Conservation (phyloP, 2,797 vertebrate species). For the Botia kubotai region DNA sequence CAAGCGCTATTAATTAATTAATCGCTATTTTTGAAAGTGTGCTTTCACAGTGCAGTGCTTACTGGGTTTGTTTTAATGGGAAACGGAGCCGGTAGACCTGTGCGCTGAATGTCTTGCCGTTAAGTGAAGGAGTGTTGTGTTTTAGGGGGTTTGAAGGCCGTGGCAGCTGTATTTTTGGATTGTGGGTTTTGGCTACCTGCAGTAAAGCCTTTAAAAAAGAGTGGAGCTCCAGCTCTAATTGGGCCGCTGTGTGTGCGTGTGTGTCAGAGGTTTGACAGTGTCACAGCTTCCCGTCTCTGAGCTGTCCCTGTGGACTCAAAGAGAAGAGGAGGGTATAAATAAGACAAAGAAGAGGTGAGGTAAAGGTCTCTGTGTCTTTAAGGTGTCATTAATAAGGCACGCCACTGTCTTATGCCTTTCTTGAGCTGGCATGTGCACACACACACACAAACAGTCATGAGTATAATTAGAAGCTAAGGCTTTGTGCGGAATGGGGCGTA, state of each 20-base stretch:
- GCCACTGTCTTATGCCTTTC: constrained; percentile 12
- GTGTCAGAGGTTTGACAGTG: constrained; percentile 35
- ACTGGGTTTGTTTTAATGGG: not conserved
- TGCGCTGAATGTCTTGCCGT: not conserved
- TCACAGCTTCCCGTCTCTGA: constrained; percentile 28
- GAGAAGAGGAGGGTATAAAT: not conserved
- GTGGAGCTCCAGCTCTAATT: constrained; percentile 49
- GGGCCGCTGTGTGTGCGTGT: constrained; percentile 42
- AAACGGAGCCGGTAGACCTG: constrained; percentile 1
- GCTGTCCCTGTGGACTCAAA: constrained; percentile 20
- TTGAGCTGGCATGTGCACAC: constrained; percentile 13
- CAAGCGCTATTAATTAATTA: not conserved
- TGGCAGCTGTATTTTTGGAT: constrained; percentile 32
- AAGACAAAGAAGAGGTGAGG: not conserved
- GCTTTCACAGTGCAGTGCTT: constrained; percentile 2
- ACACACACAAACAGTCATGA: constrained; percentile 16
- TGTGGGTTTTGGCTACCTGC: constrained; percentile 22
- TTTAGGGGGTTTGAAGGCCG: constrained; percentile 26
- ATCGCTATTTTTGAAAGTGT: too few species aligned
- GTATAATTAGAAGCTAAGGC: not conserved
- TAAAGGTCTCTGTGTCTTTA: constrained; percentile 16
- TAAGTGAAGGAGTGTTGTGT: constrained; percentile 25
- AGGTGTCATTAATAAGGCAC: constrained; percentile 19
- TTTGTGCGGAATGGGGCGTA: not conserved
- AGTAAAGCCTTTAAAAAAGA: constrained; percentile 25